phyloP scores from a whole-genome alignment of 2,888 invertebrate genomes.

The Pyrochroa serraticornis region DNA sequence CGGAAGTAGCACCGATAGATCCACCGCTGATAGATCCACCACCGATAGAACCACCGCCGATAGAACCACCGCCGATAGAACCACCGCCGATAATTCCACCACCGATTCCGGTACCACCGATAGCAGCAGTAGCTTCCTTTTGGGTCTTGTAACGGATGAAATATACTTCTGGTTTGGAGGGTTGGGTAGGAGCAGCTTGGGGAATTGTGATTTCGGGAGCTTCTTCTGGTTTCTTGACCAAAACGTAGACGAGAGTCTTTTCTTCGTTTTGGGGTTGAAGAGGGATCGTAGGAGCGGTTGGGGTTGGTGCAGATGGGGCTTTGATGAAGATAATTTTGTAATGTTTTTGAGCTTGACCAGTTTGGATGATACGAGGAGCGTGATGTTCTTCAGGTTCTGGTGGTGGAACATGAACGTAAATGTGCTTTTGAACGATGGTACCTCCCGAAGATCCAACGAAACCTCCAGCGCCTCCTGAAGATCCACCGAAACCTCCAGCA shows the following conservation, averaged over 20 bases:
- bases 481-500: constrained; percentile 26
- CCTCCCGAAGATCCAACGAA: constrained; percentile 56
- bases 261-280: constrained; percentile 82
- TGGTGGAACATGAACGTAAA: constrained; percentile 88
- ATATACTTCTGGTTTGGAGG: constrained; percentile 89
- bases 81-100: constrained; percentile 29
- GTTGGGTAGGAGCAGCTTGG: constrained; percentile 78
- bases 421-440: constrained; percentile 80
- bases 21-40: constrained; percentile 46
- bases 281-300: constrained; percentile 78
- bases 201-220: constrained; percentile 81
- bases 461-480: constrained; percentile 37
- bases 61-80: constrained; percentile 30
- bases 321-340: constrained; percentile 93
- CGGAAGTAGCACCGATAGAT: constrained; percentile 58
- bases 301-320: constrained; percentile 64
- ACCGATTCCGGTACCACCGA: constrained; percentile 51
- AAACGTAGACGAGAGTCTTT: constrained; percentile 86
- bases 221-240: constrained; percentile 88
- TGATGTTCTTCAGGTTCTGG: constrained; percentile 78
- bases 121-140: constrained; percentile 58
- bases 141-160: constrained; percentile 85
- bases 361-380: constrained; percentile 66
- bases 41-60: constrained; percentile 48
- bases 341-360: constrained; percentile 78